These are phyloP conservation scores for Apostichopus parvimensis DNA, from an alignment of 35 echinoderm and acorn worm species.

Conservation along the genomic window DNA sequence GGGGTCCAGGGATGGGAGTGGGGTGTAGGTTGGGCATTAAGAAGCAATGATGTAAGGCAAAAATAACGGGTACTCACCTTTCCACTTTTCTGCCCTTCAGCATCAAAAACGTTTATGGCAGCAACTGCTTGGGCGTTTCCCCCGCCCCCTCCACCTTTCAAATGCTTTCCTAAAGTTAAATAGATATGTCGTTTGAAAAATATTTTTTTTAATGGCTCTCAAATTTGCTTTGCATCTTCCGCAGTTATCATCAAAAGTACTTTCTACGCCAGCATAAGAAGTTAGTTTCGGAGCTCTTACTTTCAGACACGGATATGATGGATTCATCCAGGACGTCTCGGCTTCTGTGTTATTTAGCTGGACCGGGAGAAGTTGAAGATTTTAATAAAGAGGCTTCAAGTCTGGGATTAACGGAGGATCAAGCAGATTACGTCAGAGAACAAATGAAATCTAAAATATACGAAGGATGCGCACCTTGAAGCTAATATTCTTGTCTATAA, in stretches of 20 bases:
- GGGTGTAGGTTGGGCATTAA: too few relatives aligned
- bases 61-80: too few relatives aligned
- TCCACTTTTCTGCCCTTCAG: too few relatives aligned
- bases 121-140: too few relatives aligned
- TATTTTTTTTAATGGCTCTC: background rate
- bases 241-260: slow-evolving; percentile 94
- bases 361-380: slow-evolving; percentile 57
- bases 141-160: too few relatives aligned
- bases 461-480: slow-evolving; percentile 50
- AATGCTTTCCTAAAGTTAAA: too few relatives aligned
- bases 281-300: slow-evolving; percentile 53
- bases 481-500: background rate
- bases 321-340: slow-evolving; percentile 57
- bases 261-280: slow-evolving; percentile 82
- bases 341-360: slow-evolving; percentile 80
- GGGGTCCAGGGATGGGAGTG: too few relatives aligned
- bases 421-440: slow-evolving; percentile 49
- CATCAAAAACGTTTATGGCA: too few relatives aligned
- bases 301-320: slow-evolving; percentile 71
- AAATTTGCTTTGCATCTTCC: slow-evolving; percentile 3
- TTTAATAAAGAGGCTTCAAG: slow-evolving; percentile 56
- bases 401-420: slow-evolving; percentile 59
- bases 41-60: too few relatives aligned
- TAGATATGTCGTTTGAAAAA: too few relatives aligned
- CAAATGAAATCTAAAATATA: slow-evolving; percentile 39